A percentile compares a stretch with the other conserved stretches of the same genome.
Conservation (phyloP, 1,140 invertebrate species). For the Lysiphlebus fabarum region DNA sequence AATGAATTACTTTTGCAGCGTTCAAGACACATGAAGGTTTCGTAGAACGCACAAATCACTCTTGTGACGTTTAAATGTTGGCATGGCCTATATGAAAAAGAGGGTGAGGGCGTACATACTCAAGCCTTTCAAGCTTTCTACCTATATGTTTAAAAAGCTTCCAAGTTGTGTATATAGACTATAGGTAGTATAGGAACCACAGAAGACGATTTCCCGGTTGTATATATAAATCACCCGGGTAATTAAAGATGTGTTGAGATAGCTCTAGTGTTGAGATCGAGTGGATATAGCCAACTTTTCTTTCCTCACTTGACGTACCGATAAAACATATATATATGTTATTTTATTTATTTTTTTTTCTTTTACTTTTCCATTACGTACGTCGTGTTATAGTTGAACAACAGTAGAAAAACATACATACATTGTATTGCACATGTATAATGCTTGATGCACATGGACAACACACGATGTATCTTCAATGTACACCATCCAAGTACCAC, state of each 20-base stretch:
- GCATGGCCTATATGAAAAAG: neutral
- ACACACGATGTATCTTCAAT: slow-evolving; percentile 15
- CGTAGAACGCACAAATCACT: slow-evolving; percentile 26
- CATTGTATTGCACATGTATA: slow-evolving; percentile 26
- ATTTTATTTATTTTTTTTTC: slow-evolving; percentile 5
- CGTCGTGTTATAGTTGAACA: slow-evolving; percentile 6
- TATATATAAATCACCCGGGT: slow-evolving; percentile 41
- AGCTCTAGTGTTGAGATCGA: slow-evolving; percentile 31
- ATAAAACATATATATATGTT: no score
- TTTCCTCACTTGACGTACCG: neutral
- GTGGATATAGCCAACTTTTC: slow-evolving; percentile 14
- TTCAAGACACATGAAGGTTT: slow-evolving; percentile 6
- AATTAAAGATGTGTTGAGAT: slow-evolving; percentile 47
- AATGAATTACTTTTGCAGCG: slow-evolving; percentile 18
- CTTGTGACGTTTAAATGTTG: slow-evolving; percentile 18
- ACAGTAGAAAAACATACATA: slow-evolving; percentile 18
- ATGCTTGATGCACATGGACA: slow-evolving; percentile 16
- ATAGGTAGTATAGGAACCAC: slow-evolving; percentile 19
- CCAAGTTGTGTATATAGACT: neutral
- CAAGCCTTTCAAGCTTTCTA: neutral
- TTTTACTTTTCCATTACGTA: neutral
- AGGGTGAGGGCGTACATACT: neutral
- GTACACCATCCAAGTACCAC: slow-evolving; percentile 24
- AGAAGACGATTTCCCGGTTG: slow-evolving; percentile 39
- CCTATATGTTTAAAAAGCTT: neutral